phyloP scores from a whole-genome alignment of 2,888 invertebrate species.

The Rhyacophila evoluta region DNA sequence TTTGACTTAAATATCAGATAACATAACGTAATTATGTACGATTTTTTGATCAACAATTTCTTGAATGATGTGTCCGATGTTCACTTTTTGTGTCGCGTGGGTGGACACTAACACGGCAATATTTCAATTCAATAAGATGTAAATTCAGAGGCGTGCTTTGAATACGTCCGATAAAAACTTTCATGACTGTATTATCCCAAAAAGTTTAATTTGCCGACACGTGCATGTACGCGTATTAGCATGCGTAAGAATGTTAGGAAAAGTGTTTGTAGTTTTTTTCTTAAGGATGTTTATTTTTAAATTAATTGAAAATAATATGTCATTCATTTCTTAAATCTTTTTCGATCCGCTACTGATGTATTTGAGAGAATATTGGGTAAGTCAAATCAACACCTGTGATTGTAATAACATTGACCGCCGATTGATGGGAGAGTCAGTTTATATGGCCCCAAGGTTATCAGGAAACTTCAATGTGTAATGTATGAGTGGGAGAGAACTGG shows the following conservation, averaged over 20 bases:
- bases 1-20: too few relatives aligned
- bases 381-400: conserved; percentile 3
- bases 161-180: neutral
- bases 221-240: neutral
- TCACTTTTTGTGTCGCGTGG: neutral
- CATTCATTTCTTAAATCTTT: neutral
- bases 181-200: neutral
- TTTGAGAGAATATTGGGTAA: neutral
- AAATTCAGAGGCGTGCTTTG: neutral
- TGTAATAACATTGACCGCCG: neutral
- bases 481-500: neutral
- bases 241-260: neutral
- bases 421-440: neutral
- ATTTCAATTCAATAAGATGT: conserved; percentile 12
- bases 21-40: too few relatives aligned
- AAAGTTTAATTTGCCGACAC: neutral
- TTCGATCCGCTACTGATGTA: neutral
- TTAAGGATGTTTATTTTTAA: too few relatives aligned
- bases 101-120: conserved; percentile 9
- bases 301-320: too few relatives aligned
- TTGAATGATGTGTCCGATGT: neutral
- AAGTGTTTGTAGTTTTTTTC: too few relatives aligned
- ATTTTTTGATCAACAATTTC: neutral
- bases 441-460: neutral
- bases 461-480: neutral